Conservation (phyloP, 2,797 vertebrate species). For the Acomys russatus region DNA sequence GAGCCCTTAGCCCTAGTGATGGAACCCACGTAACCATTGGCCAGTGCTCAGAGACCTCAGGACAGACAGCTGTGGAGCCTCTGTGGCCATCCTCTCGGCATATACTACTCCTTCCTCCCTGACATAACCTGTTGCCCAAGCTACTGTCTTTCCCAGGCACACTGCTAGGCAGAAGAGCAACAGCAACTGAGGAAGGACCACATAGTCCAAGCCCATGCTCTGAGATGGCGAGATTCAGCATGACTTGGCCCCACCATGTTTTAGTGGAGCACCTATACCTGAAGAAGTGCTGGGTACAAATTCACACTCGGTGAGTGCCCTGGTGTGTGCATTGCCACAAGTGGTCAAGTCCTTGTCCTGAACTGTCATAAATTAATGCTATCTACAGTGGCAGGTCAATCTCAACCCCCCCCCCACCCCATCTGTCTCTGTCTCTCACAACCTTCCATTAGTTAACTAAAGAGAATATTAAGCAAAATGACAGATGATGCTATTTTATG, state of each 20-base stretch:
- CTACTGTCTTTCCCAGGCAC: constrained; percentile 27
- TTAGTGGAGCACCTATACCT: not conserved
- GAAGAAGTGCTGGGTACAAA: not conserved
- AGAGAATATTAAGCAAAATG: not conserved
- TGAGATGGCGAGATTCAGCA: not conserved
- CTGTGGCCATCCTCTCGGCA: too few relatives aligned
- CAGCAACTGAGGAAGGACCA: not conserved
- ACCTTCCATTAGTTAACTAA: not conserved
- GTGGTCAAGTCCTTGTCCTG: not conserved
- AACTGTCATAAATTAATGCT: not conserved
- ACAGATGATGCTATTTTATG: not conserved
- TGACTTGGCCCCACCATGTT: not conserved
- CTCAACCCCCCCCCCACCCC: too few relatives aligned
- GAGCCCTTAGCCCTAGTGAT: constrained; percentile 78
- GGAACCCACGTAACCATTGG: constrained; percentile 76
- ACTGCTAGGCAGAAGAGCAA: not conserved
- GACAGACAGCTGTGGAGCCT: constrained; percentile 71
- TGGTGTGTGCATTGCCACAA: not conserved
- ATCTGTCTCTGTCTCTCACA: not conserved
- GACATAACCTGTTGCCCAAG: not conserved
- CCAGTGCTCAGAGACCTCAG: constrained; percentile 61
- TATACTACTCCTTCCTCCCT: not conserved
- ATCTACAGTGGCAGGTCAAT: not conserved
- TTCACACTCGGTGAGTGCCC: not conserved
- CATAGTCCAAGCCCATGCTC: not conserved